Evolutionary conservation across 1,140 invertebrate genomes (phyloP).

Genomic region (Zelostemma sp.): DNA sequence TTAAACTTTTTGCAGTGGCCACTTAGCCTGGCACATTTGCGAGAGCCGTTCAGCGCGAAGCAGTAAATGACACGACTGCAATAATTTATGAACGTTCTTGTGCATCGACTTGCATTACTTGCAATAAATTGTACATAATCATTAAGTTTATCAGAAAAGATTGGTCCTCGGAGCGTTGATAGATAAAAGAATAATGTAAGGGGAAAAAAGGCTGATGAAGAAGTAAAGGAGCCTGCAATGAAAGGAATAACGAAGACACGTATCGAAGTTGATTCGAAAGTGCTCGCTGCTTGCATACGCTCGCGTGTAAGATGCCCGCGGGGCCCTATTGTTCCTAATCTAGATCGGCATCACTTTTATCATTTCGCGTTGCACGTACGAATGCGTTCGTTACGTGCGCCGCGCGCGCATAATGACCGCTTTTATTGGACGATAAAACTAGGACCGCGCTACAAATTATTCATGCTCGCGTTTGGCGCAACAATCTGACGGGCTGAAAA

Average conservation of each 20-base stretch:
- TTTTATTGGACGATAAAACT: slow-evolving; percentile 41
- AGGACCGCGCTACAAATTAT: slow-evolving; percentile 11
- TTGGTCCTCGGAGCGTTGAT: slow-evolving; percentile 27
- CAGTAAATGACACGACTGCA: slow-evolving; percentile 27
- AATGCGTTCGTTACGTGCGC: slow-evolving; percentile 24
- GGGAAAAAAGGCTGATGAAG: slow-evolving; percentile 4
- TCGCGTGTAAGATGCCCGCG: slow-evolving; percentile 41
- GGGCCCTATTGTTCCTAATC: slow-evolving; percentile 56
- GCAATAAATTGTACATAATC: slow-evolving; percentile 41
- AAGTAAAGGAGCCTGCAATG: not conserved
- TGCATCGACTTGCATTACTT: slow-evolving; percentile 23
- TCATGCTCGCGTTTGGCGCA: not conserved
- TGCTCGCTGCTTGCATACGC: slow-evolving; percentile 1
- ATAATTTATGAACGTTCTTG: slow-evolving; percentile 39
- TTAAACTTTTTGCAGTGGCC: slow-evolving; percentile 1
- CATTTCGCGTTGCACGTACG: slow-evolving; percentile 29
- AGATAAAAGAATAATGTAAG: slow-evolving; percentile 1
- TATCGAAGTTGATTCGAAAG: slow-evolving; percentile 10
- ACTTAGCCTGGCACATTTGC: slow-evolving; percentile 13
- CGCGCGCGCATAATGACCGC: slow-evolving; percentile 42
- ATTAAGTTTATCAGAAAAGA: slow-evolving; percentile 34
- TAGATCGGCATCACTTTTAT: slow-evolving; percentile 59
- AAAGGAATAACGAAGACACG: slow-evolving; percentile 11
- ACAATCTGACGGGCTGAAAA: slow-evolving; percentile 15
- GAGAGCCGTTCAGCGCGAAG: slow-evolving; percentile 7